phyloP scores from a whole-genome alignment of 2,113 vertebrate species.

The Taxidea taxus region DNA sequence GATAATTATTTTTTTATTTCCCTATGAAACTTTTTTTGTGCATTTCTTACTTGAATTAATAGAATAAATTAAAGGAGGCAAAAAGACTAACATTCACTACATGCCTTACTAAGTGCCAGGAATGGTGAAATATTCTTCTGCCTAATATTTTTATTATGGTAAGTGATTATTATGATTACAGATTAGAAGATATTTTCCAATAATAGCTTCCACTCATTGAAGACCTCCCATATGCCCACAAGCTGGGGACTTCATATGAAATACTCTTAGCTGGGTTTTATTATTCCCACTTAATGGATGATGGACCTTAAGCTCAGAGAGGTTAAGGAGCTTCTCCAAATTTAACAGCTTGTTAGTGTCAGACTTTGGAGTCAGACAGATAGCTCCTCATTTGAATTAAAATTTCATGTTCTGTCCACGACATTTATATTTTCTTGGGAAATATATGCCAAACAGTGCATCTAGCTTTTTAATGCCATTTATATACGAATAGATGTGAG shows the following conservation, averaged over 20 bases:
- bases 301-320: conserved; percentile 45
- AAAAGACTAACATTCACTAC: background rate
- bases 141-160: conserved; percentile 32
- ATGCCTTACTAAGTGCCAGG: background rate
- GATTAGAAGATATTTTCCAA: conserved; percentile 44
- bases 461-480: background rate
- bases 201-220: background rate
- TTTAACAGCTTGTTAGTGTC: background rate
- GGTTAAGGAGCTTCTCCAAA: conserved; percentile 18
- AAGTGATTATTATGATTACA: conserved; percentile 14
- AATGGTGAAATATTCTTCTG: background rate
- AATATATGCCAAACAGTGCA: background rate
- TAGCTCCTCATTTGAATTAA: background rate
- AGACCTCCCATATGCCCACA: background rate
- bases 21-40: background rate
- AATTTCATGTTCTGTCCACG: background rate
- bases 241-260: background rate
- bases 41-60: background rate
- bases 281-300: background rate
- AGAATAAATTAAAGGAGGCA: background rate
- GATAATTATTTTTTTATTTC: background rate
- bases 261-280: background rate
- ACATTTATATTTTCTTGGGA: background rate
- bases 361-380: background rate
- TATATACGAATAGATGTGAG: background rate